Conservation (phyloP, 2,113 vertebrate species). For the Pyxicephalus adspersus region DNA sequence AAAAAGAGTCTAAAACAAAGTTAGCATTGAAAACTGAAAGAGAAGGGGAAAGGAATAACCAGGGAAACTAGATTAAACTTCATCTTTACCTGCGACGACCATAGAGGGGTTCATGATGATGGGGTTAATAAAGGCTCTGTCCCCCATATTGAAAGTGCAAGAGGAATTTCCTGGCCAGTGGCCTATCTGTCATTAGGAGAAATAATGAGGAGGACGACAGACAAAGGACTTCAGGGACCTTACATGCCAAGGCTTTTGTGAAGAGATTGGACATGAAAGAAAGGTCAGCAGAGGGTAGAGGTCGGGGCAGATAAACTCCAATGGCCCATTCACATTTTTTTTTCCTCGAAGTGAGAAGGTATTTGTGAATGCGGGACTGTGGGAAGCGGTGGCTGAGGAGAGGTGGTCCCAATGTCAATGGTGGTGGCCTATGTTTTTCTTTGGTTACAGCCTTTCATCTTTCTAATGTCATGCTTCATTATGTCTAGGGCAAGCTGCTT, state of each 20-base stretch:
- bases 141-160: conserved; percentile 17
- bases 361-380: conserved; percentile 66
- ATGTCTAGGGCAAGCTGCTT: conserved; percentile 65
- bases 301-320: conserved; percentile 78
- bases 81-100: too few species aligned
- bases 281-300: conserved; percentile 69
- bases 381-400: conserved; percentile 70
- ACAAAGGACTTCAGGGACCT: conserved; percentile 67
- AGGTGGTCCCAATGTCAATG: conserved; percentile 67
- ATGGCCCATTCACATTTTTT: conserved; percentile 67
- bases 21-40: too few species aligned
- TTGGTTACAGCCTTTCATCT: conserved; percentile 69
- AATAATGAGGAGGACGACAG: conserved; percentile 68
- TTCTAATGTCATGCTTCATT: conserved; percentile 68
- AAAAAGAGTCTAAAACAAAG: too few species aligned
- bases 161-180: conserved; percentile 57
- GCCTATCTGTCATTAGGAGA: conserved; percentile 59
- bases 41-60: too few species aligned
- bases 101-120: not conserved
- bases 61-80: too few species aligned
- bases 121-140: conserved; percentile 3
- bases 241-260: conserved; percentile 73
- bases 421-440: conserved; percentile 70
- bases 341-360: conserved; percentile 70
- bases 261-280: conserved; percentile 76